Evolutionary conservation across 2,113 vertebrate genomes (phyloP).

Genomic region (Vulpes vulpes): DNA sequence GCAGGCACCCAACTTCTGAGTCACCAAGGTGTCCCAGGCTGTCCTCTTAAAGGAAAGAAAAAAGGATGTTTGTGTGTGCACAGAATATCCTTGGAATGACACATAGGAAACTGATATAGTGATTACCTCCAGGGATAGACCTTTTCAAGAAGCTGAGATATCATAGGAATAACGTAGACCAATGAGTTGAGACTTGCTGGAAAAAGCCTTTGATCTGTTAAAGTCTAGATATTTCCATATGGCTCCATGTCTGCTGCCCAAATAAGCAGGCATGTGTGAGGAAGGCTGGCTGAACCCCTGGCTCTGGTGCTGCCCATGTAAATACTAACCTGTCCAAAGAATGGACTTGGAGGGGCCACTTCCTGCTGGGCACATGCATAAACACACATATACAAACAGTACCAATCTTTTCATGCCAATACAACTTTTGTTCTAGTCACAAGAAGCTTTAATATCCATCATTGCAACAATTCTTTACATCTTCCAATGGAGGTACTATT

Average conservation of each 20-base stretch:
- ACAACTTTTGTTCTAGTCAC: neutral
- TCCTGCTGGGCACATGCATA: neutral
- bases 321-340: neutral
- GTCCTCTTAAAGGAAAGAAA: neutral
- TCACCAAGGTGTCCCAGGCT: no score
- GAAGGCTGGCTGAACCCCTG: neutral
- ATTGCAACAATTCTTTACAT: neutral
- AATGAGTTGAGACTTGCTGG: neutral
- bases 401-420: neutral
- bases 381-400: neutral
- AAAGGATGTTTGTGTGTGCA: neutral
- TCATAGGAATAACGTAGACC: neutral
- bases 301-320: neutral
- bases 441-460: neutral
- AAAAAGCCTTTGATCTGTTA: conserved; percentile 13
- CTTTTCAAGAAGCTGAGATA: neutral
- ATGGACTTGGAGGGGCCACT: neutral
- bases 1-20: no score
- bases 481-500: neutral
- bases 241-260: neutral
- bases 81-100: neutral
- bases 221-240: neutral
- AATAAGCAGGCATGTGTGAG: neutral
- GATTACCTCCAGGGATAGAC: neutral
- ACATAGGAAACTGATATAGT: neutral